Evolutionary conservation across 2,113 vertebrate species (phyloP).

Genomic region (Pygoscelis antarcticus): DNA sequence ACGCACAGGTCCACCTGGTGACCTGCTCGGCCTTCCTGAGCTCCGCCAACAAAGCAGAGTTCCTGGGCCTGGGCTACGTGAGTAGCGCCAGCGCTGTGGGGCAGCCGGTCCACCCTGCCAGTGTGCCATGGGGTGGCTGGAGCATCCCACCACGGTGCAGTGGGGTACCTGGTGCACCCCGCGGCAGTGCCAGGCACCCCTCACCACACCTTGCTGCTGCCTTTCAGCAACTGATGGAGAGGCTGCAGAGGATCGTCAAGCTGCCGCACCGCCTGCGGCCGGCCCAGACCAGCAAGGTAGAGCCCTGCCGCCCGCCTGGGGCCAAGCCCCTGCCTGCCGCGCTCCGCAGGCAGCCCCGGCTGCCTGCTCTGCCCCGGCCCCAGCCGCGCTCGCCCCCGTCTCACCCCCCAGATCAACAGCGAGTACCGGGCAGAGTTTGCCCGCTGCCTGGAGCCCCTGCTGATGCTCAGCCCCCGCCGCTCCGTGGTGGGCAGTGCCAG

Average conservation of each 20-base stretch:
- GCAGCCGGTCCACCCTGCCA: neutral
- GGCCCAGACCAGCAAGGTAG: constrained; percentile 89
- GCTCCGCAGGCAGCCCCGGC: accelerated
- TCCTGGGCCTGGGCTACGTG: constrained; percentile 92
- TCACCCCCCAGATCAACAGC: constrained; percentile 81
- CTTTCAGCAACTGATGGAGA: constrained; percentile 89
- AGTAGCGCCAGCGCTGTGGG: constrained; percentile 50
- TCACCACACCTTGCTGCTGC: accelerated
- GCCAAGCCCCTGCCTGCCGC: neutral
- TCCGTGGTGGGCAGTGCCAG: constrained; percentile 61
- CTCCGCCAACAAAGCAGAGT: constrained; percentile 91
- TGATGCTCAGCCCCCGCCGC: constrained; percentile 77
- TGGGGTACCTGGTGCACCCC: accelerated
- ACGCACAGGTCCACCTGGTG: constrained; percentile 84
- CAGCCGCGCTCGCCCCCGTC: accelerated
- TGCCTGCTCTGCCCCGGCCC: neutral
- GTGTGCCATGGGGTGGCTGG: neutral
- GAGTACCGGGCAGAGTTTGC: constrained; percentile 88
- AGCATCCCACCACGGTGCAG: accelerated
- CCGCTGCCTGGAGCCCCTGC: constrained; percentile 85
- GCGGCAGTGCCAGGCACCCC: accelerated
- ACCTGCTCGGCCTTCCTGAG: constrained; percentile 91
- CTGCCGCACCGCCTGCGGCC: constrained; percentile 87
- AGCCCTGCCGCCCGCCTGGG: neutral
- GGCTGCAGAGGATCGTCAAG: constrained; percentile 87